Evolutionary conservation across 2,797 vertebrate species (phyloP), one percentile per base, ranked within the genome.

Genomic region (Sebastes hopkinsi): DNA sequence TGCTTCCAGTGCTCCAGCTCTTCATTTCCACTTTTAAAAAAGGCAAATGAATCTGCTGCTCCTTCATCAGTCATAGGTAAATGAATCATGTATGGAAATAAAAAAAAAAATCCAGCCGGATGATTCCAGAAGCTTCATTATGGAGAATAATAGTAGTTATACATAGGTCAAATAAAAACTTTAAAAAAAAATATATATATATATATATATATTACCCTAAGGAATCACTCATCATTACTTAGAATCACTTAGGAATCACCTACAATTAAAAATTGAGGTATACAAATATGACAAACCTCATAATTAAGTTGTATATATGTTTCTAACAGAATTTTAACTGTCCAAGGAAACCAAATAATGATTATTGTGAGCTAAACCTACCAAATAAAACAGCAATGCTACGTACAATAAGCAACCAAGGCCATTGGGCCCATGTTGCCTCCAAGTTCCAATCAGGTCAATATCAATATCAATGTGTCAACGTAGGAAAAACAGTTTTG

Each of bases 1-100:
- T 77, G 80, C 81, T 83, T 89, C 79, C 79, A 75, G 52, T 67
- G 74, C 79, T 77, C 75, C 46, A 55, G 83, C 72, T 85, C 84
- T 79, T 86, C 22, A 75, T 87, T 84, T 88, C 55, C 30, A 56
- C 69, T 55, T 72, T 83, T 76, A 14, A 76, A 81, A 86, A 85
- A 74, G 38, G 65, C 58, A 82, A 87, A 50, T 52, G 6, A 56
- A 38, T 87, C 52, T 75, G 30, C 75, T 61, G 67, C 52, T 73
- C 46, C 58, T 72, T 80, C 72, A 88, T 82, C 79, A 77, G 76
- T 83, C 67, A 81, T 30, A 42, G 16, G 27, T 65, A 74, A 75
- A 84, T 83, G 32, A 81, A 84, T 75, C 42, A 60, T 16, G 67
- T 59, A 16, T 61, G 25, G 29, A 75, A 32, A 78, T 67, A 13